phyloP scores from a whole-genome alignment of 2,113 vertebrate genomes.

The Brachyhypopomus occidentalis region DNA sequence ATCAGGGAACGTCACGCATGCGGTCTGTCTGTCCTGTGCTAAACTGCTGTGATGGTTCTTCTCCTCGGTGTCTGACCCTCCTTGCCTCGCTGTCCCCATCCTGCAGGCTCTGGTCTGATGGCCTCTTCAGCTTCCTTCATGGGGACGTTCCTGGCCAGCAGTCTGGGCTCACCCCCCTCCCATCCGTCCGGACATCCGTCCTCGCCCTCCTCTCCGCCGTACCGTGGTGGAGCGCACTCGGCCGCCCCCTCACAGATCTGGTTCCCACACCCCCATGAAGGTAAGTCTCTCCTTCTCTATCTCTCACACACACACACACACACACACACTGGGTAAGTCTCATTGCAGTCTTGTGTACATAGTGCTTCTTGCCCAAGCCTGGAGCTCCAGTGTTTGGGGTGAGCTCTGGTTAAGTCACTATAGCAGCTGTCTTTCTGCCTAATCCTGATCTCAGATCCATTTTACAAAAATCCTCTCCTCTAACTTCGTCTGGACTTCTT shows the following conservation, averaged over 20 bases:
- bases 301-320: conserved; percentile 6
- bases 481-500: not conserved
- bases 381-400: not conserved
- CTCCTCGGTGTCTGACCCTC: conserved; percentile 9
- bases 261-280: conserved; percentile 98
- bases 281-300: conserved; percentile 66
- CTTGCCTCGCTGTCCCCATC: conserved; percentile 15
- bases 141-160: conserved; percentile 93
- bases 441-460: not conserved
- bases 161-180: conserved; percentile 84
- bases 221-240: conserved; percentile 84
- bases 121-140: conserved; percentile 89
- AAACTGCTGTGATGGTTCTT: conserved; percentile 29
- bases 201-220: conserved; percentile 87
- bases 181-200: conserved; percentile 81
- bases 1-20: conserved; percentile 3
- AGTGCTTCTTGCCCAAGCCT: conserved; percentile 13
- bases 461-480: conserved; percentile 6
- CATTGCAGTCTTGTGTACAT: conserved; percentile 29
- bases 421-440: not conserved
- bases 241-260: conserved; percentile 88
- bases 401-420: conserved; percentile 14
- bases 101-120: conserved; percentile 79
- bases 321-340: conserved; percentile 3
- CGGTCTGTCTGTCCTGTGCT: not conserved